Conservation (phyloP, 2,888 invertebrate species). For the Camptogramma bilineatum region DNA sequence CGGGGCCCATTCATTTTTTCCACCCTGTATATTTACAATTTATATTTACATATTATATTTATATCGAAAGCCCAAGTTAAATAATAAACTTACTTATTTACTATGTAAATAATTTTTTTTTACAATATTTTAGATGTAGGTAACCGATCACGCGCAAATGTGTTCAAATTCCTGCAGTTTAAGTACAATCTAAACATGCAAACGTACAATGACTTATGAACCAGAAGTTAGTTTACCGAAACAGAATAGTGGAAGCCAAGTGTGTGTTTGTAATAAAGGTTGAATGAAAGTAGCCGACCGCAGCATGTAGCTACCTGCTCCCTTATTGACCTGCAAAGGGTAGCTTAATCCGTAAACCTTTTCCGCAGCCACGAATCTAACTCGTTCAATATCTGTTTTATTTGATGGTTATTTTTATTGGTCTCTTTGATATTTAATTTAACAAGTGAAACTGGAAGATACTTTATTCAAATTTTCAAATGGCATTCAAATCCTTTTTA, state of each 20-base stretch:
- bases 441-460: slow-evolving; percentile 10
- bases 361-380: slow-evolving; percentile 71
- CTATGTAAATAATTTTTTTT: too few species aligned
- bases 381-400: slow-evolving; percentile 57
- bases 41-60: too few species aligned
- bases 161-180: too few species aligned
- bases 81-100: too few species aligned
- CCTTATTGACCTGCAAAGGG: slow-evolving; percentile 71
- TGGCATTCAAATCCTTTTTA: background rate
- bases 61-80: too few species aligned
- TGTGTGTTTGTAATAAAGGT: slow-evolving; percentile 47
- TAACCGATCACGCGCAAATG: too few species aligned
- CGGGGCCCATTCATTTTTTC: too few species aligned
- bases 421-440: slow-evolving; percentile 17
- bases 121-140: too few species aligned
- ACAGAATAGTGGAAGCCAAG: slow-evolving; percentile 25
- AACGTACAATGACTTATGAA: background rate
- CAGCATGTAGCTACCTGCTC: slow-evolving; percentile 68
- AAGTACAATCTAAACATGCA: too few species aligned
- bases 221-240: slow-evolving; percentile 11
- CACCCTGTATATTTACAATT: too few species aligned
- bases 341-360: slow-evolving; percentile 71
- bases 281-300: slow-evolving; percentile 55
- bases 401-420: slow-evolving; percentile 36
- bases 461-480: slow-evolving; percentile 1